A percentile compares a stretch with the other conserved stretches of the same genome.
Evolutionary conservation across 2,113 vertebrate species (phyloP).

Genomic region (Amphilophus citrinellus): DNA sequence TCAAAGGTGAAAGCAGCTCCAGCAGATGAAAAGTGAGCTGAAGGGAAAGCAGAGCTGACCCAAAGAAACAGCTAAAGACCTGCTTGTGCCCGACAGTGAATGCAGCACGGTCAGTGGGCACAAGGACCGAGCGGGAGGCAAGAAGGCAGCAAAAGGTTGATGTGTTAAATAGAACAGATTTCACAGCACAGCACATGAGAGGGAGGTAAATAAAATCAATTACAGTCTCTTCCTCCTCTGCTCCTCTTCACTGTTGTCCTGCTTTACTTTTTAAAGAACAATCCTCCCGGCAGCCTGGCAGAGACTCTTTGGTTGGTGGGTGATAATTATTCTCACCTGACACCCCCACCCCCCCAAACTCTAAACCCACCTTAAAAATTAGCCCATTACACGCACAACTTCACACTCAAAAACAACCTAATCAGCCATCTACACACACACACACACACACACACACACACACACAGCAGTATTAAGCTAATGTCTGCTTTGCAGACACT

Average conservation of each 20-base stretch:
- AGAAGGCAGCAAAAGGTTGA: background rate
- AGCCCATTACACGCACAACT: conserved; percentile 59
- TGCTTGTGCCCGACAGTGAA: conserved; percentile 13
- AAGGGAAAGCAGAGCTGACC: conserved; percentile 10
- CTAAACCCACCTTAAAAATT: conserved; percentile 22
- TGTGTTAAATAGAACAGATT: background rate
- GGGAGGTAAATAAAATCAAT: conserved; percentile 13
- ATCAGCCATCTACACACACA: conserved; percentile 24
- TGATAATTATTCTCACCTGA: conserved; percentile 45
- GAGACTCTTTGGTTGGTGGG: background rate
- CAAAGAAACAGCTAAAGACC: conserved; percentile 1
- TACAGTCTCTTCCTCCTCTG: background rate
- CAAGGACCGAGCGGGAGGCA: background rate
- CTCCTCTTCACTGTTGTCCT: background rate
- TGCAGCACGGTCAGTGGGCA: background rate
- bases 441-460: background rate
- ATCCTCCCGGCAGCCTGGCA: background rate
- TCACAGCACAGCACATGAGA: background rate
- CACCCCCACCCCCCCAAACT: background rate
- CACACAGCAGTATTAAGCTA: background rate
- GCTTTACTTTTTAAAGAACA: background rate
- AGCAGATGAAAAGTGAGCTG: conserved; percentile 7
- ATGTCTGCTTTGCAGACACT: background rate
- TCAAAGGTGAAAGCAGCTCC: conserved; percentile 3
- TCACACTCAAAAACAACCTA: conserved; percentile 25